phyloP scores from a whole-genome alignment of 2,888 invertebrate species.

The Cordilura impudica region DNA sequence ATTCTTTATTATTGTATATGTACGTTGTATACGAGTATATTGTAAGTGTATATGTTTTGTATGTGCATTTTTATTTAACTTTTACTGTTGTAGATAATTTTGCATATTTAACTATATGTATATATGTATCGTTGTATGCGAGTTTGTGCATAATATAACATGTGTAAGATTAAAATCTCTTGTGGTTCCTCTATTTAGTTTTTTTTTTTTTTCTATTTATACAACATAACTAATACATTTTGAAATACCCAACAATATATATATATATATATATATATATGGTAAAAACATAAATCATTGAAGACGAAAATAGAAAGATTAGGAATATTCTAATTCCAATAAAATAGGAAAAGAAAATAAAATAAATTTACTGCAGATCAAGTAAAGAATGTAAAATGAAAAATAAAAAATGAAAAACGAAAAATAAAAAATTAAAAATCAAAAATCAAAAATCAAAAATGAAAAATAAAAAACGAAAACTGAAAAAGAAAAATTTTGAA shows the following conservation, averaged over 20 bases:
- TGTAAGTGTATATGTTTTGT: background rate
- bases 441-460: too few relatives aligned
- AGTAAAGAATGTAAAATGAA: too few relatives aligned
- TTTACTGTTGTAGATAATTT: slow-evolving; percentile 43
- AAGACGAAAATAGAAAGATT: too few relatives aligned
- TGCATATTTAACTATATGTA: slow-evolving; percentile 58
- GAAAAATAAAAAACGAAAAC: too few relatives aligned
- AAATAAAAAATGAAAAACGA: too few relatives aligned
- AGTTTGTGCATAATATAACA: slow-evolving; percentile 21
- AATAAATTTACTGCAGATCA: too few relatives aligned
- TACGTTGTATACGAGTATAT: too few relatives aligned
- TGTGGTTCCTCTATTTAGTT: slow-evolving; percentile 40
- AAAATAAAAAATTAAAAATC: too few relatives aligned
- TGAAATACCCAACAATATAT: slow-evolving; percentile 5
- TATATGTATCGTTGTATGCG: slow-evolving; percentile 1
- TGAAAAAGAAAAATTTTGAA: too few relatives aligned
- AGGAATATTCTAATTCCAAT: too few relatives aligned
- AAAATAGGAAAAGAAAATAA: too few relatives aligned
- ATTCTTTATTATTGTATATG: background rate
- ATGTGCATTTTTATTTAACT: slow-evolving; percentile 17
- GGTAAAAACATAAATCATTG: too few relatives aligned
- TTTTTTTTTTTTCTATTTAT: background rate
- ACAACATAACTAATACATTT: background rate
- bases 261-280: background rate
- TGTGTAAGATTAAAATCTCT: slow-evolving; percentile 48